Conservation (phyloP, 2,113 vertebrate genomes). For the Microtus montanus region DNA sequence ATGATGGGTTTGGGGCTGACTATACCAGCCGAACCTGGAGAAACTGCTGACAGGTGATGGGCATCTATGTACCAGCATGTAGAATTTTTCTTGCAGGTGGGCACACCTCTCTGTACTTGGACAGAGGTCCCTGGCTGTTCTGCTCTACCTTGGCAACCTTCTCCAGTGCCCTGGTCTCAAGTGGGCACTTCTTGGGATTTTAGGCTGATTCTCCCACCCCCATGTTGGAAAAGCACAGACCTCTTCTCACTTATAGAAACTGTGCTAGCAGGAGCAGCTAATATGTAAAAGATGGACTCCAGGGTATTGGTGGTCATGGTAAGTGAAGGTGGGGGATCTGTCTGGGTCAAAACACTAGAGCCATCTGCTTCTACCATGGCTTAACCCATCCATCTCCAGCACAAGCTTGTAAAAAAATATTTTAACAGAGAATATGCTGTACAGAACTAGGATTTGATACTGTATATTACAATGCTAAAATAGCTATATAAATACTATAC, state of each 20-base stretch:
- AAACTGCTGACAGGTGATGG: background rate
- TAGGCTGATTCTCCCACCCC: background rate
- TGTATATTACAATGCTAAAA: slow-evolving; percentile 83
- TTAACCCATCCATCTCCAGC: slow-evolving; percentile 72
- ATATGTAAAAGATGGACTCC: background rate
- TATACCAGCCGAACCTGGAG: background rate
- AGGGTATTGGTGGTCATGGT: background rate
- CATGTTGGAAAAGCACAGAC: background rate
- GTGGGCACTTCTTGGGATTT: background rate
- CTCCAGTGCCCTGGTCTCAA: background rate
- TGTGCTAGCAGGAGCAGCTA: background rate
- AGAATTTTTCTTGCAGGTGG: background rate
- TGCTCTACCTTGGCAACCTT: background rate
- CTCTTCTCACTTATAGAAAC: background rate
- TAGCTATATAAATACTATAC: slow-evolving; percentile 89
- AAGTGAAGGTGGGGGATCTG: background rate
- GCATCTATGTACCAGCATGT: too few relatives aligned
- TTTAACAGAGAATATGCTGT: slow-evolving; percentile 85
- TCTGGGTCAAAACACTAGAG: background rate
- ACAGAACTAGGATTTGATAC: slow-evolving; percentile 69
- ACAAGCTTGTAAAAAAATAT: slow-evolving; percentile 88
- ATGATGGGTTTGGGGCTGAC: background rate
- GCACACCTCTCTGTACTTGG: background rate
- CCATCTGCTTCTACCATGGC: slow-evolving; percentile 12
- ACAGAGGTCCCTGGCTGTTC: background rate